phyloP scores from a whole-genome alignment of 2,888 invertebrate genomes.

The Neoascia interrupta region DNA sequence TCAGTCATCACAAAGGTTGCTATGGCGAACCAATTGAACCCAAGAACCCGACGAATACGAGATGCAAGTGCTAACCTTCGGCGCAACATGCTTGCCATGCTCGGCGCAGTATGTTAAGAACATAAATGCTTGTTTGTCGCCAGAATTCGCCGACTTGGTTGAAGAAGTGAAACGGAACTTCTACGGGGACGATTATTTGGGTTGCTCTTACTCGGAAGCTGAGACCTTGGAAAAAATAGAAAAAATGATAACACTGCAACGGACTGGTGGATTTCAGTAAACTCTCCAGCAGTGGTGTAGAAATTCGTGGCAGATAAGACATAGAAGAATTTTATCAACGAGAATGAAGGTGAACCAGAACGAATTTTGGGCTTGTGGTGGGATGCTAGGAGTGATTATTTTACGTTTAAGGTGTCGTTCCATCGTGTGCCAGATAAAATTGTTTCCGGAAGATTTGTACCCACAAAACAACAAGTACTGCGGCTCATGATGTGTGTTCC shows the following conservation, averaged over 20 bases:
- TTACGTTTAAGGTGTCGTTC: no score
- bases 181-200: constrained; percentile 2
- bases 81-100: constrained; percentile 2
- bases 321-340: no score
- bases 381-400: no score
- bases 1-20: background rate
- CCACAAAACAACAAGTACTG: no score
- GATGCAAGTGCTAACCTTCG: background rate
- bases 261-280: background rate
- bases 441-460: no score
- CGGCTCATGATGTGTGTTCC: no score
- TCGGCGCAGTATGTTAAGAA: constrained; percentile 38
- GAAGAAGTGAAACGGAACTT: background rate
- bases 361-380: no score
- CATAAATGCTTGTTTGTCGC: background rate
- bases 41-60: background rate
- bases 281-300: background rate
- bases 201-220: no score
- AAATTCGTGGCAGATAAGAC: background rate
- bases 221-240: no score
- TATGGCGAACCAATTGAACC: background rate
- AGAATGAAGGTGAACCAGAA: no score
- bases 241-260: no score
- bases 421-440: no score
- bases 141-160: background rate